These are phyloP conservation scores for Melospiza melodia DNA, from an alignment of 2,113 vertebrate species.

Conservation along the genomic window DNA sequence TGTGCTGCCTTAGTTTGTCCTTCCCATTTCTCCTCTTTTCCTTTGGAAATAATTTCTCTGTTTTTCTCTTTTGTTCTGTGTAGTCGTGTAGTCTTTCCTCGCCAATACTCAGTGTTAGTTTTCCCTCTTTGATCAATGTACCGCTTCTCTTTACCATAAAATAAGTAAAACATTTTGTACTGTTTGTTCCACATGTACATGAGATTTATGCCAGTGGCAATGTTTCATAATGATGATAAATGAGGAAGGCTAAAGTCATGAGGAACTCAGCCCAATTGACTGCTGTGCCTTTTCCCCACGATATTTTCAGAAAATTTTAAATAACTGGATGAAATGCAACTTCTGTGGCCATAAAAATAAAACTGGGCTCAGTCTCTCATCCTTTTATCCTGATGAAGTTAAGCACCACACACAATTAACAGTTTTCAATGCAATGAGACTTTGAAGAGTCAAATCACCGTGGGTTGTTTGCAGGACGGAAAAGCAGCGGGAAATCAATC, in stretches of 20 bases:
- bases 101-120: background rate
- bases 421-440: background rate
- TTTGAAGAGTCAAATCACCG: background rate
- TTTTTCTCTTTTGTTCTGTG: background rate
- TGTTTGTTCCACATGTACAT: background rate
- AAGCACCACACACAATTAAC: background rate
- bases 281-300: background rate
- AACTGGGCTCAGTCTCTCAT: background rate
- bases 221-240: conserved; percentile 9
- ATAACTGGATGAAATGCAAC: background rate
- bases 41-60: background rate
- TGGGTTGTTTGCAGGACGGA: background rate
- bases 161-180: conserved; percentile 35
- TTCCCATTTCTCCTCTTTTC: background rate
- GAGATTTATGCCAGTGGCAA: background rate
- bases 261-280: background rate
- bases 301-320: background rate
- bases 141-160: background rate
- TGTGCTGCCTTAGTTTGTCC: background rate
- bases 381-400: conserved; percentile 17
- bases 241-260: background rate
- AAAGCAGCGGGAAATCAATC: background rate
- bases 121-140: background rate
- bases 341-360: background rate
- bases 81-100: background rate